phyloP scores from a whole-genome alignment of 2,797 vertebrate genomes.

The Tangara arthus region DNA sequence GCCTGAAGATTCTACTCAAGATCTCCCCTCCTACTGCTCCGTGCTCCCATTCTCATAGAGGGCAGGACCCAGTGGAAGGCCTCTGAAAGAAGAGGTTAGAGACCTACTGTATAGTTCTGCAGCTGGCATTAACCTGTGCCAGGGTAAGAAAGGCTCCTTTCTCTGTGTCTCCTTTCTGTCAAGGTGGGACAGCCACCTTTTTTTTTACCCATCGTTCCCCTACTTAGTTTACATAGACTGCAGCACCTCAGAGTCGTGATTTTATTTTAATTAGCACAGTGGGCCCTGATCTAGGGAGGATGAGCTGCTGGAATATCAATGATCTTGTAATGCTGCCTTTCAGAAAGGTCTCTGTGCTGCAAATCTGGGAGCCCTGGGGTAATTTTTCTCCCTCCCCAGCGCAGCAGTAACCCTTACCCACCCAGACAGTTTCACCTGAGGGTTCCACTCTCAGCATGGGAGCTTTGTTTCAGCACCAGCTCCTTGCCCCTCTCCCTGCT shows the following conservation, averaged over 20 bases:
- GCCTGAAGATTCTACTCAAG: not conserved
- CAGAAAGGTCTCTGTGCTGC: not conserved
- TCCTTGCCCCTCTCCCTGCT: not conserved
- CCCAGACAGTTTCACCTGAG: accelerated
- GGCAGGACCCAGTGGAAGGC: not conserved
- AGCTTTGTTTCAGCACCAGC: not conserved
- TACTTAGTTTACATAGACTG: not conserved
- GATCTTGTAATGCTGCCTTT: not conserved
- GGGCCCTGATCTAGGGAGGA: not conserved
- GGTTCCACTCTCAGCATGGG: not conserved
- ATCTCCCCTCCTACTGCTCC: not conserved
- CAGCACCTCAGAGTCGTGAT: not conserved
- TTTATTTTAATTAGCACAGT: not conserved
- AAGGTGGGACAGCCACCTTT: not conserved
- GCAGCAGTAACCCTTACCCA: not conserved
- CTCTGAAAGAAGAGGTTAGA: not conserved
- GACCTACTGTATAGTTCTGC: not conserved
- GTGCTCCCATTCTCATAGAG: not conserved
- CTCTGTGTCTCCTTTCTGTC: not conserved
- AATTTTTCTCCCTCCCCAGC: not conserved
- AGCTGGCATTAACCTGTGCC: not conserved
- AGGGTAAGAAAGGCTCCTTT: not conserved
- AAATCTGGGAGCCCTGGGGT: not conserved
- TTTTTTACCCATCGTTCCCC: not conserved
- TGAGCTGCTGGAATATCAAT: not conserved